phyloP scores from a whole-genome alignment of 2,113 vertebrate species.

The Eublepharis macularius region DNA sequence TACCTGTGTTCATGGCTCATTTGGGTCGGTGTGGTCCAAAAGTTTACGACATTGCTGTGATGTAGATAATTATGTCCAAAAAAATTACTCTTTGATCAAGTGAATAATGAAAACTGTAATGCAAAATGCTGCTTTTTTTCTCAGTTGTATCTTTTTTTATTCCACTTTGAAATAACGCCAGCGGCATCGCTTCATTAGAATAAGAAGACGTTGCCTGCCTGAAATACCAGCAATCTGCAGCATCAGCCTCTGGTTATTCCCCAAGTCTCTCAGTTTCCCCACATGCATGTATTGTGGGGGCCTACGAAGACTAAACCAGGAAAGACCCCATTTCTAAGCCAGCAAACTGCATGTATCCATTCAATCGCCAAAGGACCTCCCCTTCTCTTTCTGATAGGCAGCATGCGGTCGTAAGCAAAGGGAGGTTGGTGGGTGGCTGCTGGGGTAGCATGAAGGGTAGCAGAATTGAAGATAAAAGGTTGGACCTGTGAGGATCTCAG shows the following conservation, averaged over 20 bases:
- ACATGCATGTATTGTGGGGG: no score
- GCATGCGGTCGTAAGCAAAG: no score
- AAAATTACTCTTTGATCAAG: slow-evolving; percentile 10
- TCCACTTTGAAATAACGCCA: not conserved
- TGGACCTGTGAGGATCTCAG: no score
- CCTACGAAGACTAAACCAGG: no score
- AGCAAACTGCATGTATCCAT: no score
- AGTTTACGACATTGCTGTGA: slow-evolving; percentile 28
- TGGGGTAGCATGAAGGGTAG: no score
- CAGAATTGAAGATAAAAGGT: no score
- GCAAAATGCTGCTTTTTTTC: slow-evolving; percentile 2
- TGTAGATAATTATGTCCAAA: slow-evolving; percentile 1
- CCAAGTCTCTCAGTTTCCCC: no score
- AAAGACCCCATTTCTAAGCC: no score
- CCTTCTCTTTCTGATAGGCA: no score
- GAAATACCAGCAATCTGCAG: not conserved
- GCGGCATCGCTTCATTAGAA: not conserved
- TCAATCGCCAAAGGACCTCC: no score
- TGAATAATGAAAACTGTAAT: slow-evolving; percentile 57
- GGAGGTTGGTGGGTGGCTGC: no score
- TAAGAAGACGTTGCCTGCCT: not conserved
- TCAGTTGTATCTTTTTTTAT: not conserved
- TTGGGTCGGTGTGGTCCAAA: not conserved
- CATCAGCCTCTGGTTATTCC: not conserved
- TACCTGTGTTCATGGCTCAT: not conserved